Conservation (phyloP, 1,140 invertebrate genomes). For the Chrysomallon squamiferum region DNA sequence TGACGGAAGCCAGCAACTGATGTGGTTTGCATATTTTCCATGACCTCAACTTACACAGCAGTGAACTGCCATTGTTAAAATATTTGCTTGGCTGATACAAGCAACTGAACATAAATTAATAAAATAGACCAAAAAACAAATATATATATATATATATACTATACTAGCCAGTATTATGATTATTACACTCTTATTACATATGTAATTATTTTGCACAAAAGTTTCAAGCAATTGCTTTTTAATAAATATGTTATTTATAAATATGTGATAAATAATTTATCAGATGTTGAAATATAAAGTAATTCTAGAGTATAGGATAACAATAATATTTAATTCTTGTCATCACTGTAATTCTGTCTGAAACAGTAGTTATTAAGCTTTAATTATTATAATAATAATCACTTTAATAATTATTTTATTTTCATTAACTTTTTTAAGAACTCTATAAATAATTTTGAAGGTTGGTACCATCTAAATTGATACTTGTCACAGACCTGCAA, state of each 20-base stretch:
- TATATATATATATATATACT: neutral
- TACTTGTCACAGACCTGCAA: neutral
- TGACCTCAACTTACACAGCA: neutral
- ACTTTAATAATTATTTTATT: neutral
- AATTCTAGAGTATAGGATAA: neutral
- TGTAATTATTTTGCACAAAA: neutral
- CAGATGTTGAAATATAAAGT: neutral
- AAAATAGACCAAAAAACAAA: neutral
- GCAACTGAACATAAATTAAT: neutral
- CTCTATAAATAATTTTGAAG: neutral
- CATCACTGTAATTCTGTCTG: no score
- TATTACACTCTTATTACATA: neutral
- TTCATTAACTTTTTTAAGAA: neutral
- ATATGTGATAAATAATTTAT: neutral
- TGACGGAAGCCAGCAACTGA: neutral
- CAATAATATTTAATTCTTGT: neutral
- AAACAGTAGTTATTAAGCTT: no score
- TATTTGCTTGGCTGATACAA: neutral
- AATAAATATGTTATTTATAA: neutral
- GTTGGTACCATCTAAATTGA: neutral
- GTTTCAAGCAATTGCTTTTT: neutral
- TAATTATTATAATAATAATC: neutral
- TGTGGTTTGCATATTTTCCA: neutral
- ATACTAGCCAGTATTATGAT: neutral
- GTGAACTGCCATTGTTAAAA: neutral